Percentiles rank a stretch among this genome's conserved stretches.
phyloP scores from a whole-genome alignment of 1,140 invertebrate genomes.

The Eurosta solidaginis region DNA sequence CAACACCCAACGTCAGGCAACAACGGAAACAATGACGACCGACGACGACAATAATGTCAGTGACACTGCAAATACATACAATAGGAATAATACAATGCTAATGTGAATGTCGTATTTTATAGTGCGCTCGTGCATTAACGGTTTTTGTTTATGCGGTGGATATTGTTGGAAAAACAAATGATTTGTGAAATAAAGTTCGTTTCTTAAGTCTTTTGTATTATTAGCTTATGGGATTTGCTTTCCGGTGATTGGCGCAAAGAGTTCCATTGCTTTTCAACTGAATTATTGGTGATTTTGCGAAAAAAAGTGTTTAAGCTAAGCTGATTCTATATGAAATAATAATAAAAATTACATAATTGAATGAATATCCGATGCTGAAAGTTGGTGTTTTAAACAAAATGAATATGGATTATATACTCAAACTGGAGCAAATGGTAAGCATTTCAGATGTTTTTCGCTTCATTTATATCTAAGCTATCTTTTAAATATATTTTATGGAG shows the following conservation, averaged over 20 bases:
- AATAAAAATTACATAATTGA: too few species aligned
- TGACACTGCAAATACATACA: not conserved
- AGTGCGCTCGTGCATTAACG: not conserved
- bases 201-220: slow-evolving; percentile 18
- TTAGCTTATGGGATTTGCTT: not conserved
- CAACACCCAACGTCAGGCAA: not conserved
- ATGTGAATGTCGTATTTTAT: not conserved
- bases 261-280: not conserved
- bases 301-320: too few species aligned
- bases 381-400: too few species aligned
- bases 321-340: too few species aligned
- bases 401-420: slow-evolving; percentile 38
- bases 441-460: not conserved
- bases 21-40: slow-evolving; percentile 11
- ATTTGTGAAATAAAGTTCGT: not conserved
- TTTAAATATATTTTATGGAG: too few species aligned
- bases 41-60: not conserved
- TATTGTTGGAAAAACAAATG: not conserved
- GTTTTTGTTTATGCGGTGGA: not conserved
- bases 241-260: not conserved
- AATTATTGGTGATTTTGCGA: not conserved
- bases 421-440: slow-evolving; percentile 50
- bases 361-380: too few species aligned
- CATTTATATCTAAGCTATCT: too few species aligned
- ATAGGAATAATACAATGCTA: not conserved